Base-by-base conservation (phyloP, 2,888 invertebrate species). In the Thera obeliscata region DNA sequence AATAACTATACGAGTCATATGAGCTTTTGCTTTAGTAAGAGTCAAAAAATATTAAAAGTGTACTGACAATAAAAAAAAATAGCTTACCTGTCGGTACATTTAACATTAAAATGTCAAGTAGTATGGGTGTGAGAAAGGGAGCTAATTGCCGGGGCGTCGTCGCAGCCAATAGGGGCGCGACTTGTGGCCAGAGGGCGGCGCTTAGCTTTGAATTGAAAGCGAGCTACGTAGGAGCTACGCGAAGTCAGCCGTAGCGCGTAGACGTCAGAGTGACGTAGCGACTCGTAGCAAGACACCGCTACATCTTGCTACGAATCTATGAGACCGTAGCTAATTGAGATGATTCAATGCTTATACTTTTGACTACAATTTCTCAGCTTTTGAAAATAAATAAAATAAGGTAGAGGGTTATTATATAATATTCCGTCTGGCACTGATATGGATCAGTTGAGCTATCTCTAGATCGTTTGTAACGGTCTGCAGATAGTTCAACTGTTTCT, bases 51-150 rank as follows among this genome's bases (percentile, higher is more conserved):
- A 41, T 3, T 41, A 6, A 41, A 3, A 9, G 8, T 9, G 50
- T 1, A 43, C 12, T 54, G 22, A 55, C 7, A 56, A 61, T 56
- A 61, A n/a, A 76, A 62, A 76, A 62, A 66, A 64, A 70, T 69
- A 36, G n/a, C 36, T n/a, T 69, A 81, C 81, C 81, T 81, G 80
- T 81, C 82, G 81, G 82, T 78, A 83, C 77, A 75, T 86, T 84
- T 89, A 91, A 91, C 90, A 90, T 91, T 90, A 90, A 89, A 89
- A 92, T 89, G 93, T 93, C 93, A 93, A 91, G 90, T 91, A 49
- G 71, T 76, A 73, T 75, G 82, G 87, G 85, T 82, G 87, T 81
- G 86, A 82, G 87, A 62, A 66, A 74, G 87, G 84, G 87, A 85
- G 86, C 86, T 90, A 89, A 91, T 90, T 90, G 90, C 76, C 87